A percentile compares a stretch with the other conserved stretches of the same genome.
Evolutionary conservation across 1,140 invertebrate species (phyloP).

Genomic region (Lethocerus indicus): DNA sequence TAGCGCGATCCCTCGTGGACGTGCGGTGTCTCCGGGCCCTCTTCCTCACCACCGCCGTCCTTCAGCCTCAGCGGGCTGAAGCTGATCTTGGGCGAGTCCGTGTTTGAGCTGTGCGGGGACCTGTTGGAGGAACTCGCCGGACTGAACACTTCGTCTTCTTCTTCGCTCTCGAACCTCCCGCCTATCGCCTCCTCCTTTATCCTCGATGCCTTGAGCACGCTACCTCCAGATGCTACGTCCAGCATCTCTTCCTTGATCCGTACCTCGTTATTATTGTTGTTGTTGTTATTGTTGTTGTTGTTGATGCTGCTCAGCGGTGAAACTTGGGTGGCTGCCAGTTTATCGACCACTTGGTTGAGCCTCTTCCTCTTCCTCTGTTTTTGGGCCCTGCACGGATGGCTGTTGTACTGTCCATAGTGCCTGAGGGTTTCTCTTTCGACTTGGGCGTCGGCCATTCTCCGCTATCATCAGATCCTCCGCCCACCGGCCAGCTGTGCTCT

Average conservation of each 20-base stretch:
- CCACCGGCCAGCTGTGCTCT: too few relatives aligned
- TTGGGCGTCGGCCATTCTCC: slow-evolving; percentile 47
- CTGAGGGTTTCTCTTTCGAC: slow-evolving; percentile 30
- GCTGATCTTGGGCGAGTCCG: slow-evolving; percentile 35
- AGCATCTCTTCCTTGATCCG: slow-evolving; percentile 16
- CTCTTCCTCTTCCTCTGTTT: slow-evolving; percentile 50
- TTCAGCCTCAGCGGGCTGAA: slow-evolving; percentile 38
- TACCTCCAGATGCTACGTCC: slow-evolving; percentile 9
- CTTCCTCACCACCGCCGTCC: slow-evolving; percentile 28
- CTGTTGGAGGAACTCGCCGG: slow-evolving; percentile 31
- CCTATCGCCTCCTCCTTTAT: slow-evolving; percentile 29
- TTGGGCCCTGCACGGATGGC: slow-evolving; percentile 9
- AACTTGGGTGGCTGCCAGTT: slow-evolving; percentile 33
- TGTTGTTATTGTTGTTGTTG: slow-evolving; percentile 19
- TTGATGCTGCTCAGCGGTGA: slow-evolving; percentile 21
- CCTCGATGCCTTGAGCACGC: slow-evolving; percentile 16
- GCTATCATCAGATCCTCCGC: too few relatives aligned
- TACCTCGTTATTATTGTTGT: slow-evolving; percentile 19
- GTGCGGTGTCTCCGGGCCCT: slow-evolving; percentile 18
- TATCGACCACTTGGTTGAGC: slow-evolving; percentile 56
- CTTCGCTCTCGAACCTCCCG: slow-evolving; percentile 24
- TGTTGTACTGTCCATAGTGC: slow-evolving; percentile 31
- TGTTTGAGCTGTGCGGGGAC: slow-evolving; percentile 31
- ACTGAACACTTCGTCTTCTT: slow-evolving; percentile 37
- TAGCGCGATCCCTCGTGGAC: slow-evolving; percentile 18